Base-by-base conservation (phyloP, 2,888 invertebrate genomes). In the Imbricaverruca yamaguchii region DNA sequence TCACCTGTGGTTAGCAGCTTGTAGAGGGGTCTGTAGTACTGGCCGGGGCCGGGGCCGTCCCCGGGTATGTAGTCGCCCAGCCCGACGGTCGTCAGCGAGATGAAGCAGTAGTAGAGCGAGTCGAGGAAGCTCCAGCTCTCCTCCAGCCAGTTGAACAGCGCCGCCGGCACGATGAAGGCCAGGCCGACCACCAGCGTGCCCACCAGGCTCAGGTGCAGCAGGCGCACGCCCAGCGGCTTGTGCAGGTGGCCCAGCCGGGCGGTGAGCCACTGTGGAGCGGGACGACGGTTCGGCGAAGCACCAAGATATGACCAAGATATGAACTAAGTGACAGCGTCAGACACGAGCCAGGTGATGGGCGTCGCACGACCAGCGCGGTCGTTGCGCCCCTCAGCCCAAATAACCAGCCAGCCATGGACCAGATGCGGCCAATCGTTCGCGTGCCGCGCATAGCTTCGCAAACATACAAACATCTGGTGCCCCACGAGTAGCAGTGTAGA, bases 21-120 rank as follows among this genome's bases (percentile, higher is more conserved):
- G 88, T 96, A 96, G 23, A 94, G 84, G 0, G 94, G 92, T 77
- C 94, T 89, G 88, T 92, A 91, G n/a, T 90, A 90, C 86, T 94
- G 11, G 93, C 84, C 91, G 90, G 0, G 92, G 91, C 91, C 90
- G 0, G 92, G 91, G 15, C 91, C 90, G 86, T 95, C 94, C 0
- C 94, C 94, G 0, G 95, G 95, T 84, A 95, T 94, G 88, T 94
- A 95, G 88, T 96, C 96, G 0, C 95, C 95, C 6, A 96, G 90
- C 21, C 95, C 94, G 85, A 96, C 93, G 83, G 95, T 95, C 55
- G 95, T 95, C 84, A 96, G 89, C 21, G 95, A 95, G 85, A 96
- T 93, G 89, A 95, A 95, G 88, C 95, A 95, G 88, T 94, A 96
- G 88, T 96, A 96, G 86, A 96, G 90, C 0, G 95, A 92, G 88